phyloP scores from a whole-genome alignment of 2,888 invertebrate genomes.

The Eristalis tenax region DNA sequence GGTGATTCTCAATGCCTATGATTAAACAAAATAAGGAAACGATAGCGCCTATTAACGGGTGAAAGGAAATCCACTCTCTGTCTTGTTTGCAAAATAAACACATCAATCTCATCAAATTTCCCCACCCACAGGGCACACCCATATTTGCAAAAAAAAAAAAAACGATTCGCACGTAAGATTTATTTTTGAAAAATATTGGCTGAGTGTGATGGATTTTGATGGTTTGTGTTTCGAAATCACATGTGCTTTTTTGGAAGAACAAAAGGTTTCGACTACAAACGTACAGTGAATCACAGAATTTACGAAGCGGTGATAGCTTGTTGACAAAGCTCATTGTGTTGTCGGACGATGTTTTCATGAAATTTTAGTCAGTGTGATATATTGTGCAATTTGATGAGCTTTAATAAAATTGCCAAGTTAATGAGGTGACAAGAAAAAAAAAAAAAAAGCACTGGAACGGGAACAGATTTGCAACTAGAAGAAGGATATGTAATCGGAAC shows the following conservation, averaged over 20 bases:
- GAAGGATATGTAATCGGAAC: too few species aligned
- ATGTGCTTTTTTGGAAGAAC: background rate
- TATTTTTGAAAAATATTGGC: background rate
- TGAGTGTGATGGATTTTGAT: background rate
- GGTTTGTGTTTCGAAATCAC: background rate
- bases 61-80: background rate
- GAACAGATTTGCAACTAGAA: too few species aligned
- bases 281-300: background rate
- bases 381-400: too few species aligned
- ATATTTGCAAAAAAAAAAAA: background rate
- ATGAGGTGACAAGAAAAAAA: too few species aligned
- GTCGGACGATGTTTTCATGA: background rate
- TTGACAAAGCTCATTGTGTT: background rate
- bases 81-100: conserved; percentile 17
- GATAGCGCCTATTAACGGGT: background rate
- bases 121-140: background rate
- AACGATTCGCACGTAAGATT: background rate
- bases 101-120: background rate
- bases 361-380: too few species aligned
- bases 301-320: background rate
- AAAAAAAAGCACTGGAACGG: too few species aligned
- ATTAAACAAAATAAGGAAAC: background rate
- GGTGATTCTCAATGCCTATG: background rate
- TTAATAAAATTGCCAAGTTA: too few species aligned
- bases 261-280: background rate